These are phyloP conservation scores for Tachycineta bicolor DNA, from an alignment of 2,113 vertebrate species.

Conservation along the genomic window DNA sequence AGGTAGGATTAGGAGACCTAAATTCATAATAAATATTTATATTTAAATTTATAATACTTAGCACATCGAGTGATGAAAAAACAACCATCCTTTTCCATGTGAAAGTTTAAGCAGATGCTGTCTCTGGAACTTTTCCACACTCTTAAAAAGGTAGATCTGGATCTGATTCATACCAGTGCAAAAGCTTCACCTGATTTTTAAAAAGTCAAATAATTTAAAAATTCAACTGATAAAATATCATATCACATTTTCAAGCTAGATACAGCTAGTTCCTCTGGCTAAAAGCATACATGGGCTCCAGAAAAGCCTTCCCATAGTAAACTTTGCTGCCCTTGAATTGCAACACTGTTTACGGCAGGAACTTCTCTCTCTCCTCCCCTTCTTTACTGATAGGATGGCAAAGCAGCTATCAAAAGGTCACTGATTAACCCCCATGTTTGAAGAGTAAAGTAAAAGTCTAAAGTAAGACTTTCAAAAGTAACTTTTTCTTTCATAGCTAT, in stretches of 20 bases:
- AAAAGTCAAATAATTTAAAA: background rate
- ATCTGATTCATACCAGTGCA: background rate
- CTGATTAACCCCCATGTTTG: background rate
- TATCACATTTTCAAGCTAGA: background rate
- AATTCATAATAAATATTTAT: background rate
- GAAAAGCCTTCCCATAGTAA: background rate
- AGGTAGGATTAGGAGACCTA: background rate
- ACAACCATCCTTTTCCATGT: background rate
- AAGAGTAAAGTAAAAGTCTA: background rate
- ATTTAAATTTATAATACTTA: background rate
- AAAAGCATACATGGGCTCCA: background rate
- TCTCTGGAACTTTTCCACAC: background rate
- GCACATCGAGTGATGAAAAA: accelerated
- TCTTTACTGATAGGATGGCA: background rate
- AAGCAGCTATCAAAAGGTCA: background rate
- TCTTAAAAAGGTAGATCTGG: background rate
- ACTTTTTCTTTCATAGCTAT: background rate
- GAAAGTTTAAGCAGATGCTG: background rate
- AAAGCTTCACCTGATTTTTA: background rate
- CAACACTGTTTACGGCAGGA: background rate
- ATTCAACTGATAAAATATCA: background rate
- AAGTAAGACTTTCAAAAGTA: background rate
- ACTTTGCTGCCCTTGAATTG: background rate
- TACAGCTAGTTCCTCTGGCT: background rate
- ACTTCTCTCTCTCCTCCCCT: background rate